Base-by-base conservation (phyloP, 1,140 invertebrate species). In the Octopus sinensis region DNA sequence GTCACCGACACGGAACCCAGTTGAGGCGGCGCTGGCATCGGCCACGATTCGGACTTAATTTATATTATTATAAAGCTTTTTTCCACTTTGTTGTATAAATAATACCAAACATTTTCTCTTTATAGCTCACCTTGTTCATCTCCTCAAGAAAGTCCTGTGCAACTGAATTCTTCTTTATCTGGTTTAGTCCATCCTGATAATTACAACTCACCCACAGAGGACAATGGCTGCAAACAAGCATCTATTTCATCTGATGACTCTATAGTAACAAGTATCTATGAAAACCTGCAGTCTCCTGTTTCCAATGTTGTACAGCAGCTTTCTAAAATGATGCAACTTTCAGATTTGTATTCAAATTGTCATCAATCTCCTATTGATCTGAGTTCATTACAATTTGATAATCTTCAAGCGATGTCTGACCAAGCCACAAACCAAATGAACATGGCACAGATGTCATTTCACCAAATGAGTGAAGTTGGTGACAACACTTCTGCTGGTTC, bases 241-340 rank as follows among this genome's bases (percentile, higher is more conserved):
- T 12, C 9, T 23, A 13, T 73, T 23, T n/a, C 68, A 73, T 73
- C 68, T 6, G 30, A 73, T 23, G 30, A 6, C 68, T 12, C 68
- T 23, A 73, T 73, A 23, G 68, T 73, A 6, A 73, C 68, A 6
- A 73, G 30, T 23, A 13, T 73, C 5, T 73, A 73, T 73, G 68
- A 73, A 13, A 73, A 73, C 68, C 13, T 73, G 30, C 68, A 73
- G 5, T 73, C 68, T 17, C 68, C 68, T 6, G 68, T 73, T 6
- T 73, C 68, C 6, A 73, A 73, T 23, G 68, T 73, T 73, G 68
- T 73, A 9, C 68, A 73, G 68, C 68, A 73, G 13, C 68, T 73
- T 13, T 73, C 68, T 23, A 73, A 73, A 73, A 73, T 73, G 68
- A 73, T 73, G 68, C 68, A 13, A 23, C 68, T 73, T 17, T 12